Conservation (phyloP, 2,797 vertebrate genomes). For the Psittacula derbiana region DNA sequence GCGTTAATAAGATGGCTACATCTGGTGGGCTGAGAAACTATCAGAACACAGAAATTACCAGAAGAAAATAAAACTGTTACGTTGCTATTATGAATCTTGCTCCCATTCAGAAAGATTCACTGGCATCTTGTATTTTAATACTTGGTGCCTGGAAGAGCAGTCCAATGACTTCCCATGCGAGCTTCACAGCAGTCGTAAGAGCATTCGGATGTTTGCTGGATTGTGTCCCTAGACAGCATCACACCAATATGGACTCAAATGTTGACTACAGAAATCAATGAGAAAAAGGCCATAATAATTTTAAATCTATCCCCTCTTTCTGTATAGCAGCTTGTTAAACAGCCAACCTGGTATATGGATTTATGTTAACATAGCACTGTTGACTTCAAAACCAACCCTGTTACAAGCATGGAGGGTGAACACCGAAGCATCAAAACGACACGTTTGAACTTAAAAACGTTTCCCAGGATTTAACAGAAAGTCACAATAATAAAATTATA, state of each 20-base stretch:
- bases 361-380: not conserved
- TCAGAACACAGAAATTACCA: not conserved
- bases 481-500: not conserved
- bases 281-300: not conserved
- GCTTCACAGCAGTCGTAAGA: not conserved
- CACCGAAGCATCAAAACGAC: not conserved
- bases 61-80: not conserved
- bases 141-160: not conserved
- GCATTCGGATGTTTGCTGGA: not conserved
- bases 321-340: not conserved
- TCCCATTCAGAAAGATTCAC: not conserved
- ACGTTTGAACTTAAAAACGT: not conserved
- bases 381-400: not conserved
- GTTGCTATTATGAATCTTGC: not conserved
- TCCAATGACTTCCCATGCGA: rapidly evolving
- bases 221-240: not conserved
- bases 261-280: not conserved
- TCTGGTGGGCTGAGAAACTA: not conserved
- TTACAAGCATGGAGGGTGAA: not conserved
- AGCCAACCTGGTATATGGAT: not conserved
- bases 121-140: not conserved
- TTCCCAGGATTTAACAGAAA: not conserved
- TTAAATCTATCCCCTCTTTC: not conserved
- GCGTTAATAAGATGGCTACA: not conserved
- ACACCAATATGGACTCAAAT: not conserved